phyloP scores from a whole-genome alignment of 2,113 vertebrate species.

The Protobothrops mucrosquamatus region DNA sequence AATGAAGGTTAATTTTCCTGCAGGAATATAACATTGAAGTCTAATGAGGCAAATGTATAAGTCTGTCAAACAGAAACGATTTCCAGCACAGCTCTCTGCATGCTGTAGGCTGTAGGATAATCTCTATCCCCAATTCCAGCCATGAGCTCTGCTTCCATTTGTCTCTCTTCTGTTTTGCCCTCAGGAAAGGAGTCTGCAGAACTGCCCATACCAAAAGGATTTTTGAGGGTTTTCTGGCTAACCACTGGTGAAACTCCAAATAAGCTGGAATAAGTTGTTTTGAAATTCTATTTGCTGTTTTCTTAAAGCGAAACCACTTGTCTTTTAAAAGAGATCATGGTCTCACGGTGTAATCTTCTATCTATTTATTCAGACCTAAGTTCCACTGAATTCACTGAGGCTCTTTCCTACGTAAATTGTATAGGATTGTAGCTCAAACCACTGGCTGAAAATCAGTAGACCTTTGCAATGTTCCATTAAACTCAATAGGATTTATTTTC shows the following conservation, averaged over 20 bases:
- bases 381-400: neutral
- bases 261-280: neutral
- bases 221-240: neutral
- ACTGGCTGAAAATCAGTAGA: neutral
- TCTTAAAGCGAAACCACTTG: neutral
- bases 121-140: neutral
- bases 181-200: neutral
- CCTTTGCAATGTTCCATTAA: neutral
- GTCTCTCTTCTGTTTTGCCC: neutral
- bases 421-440: neutral
- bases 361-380: neutral
- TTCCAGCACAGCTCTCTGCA: neutral
- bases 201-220: neutral
- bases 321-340: neutral
- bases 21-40: slow-evolving; percentile 15
- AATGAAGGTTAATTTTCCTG: slow-evolving; percentile 18
- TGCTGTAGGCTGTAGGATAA: neutral
- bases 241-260: neutral
- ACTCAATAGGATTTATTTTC: neutral
- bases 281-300: neutral
- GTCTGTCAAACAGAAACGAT: slow-evolving; percentile 20
- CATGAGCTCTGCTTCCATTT: neutral
- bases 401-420: neutral
- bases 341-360: neutral
- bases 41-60: slow-evolving; percentile 2